Evolutionary conservation across 2,888 invertebrate species (phyloP), one percentile per base, ranked within the genome.

Genomic region (Hecatera dysodea): DNA sequence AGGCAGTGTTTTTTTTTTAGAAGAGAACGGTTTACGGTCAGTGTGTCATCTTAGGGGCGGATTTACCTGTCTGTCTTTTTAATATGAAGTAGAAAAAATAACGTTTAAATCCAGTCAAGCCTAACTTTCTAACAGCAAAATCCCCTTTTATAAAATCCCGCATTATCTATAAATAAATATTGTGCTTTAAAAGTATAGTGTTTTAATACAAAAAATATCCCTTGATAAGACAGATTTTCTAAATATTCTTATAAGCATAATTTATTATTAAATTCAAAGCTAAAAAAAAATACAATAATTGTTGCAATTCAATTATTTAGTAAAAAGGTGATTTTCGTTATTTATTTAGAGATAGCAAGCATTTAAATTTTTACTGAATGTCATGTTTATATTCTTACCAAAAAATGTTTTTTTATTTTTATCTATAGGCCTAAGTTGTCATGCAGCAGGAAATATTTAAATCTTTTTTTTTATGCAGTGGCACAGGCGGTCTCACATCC

Each of bases 11-110:
- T 57, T 67, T 59, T 73, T 75, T 70, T 67, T 56, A 68, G 39
- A 75, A 80, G 52, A 72, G 70, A 78, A 80, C 75, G 69, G 72
- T 63, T 61, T n/a, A n/a, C n/a, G n/a, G n/a, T n/a, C n/a, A n/a
- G n/a, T n/a, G n/a, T n/a, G n/a, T n/a, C n/a, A n/a, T n/a, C n/a
- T n/a, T n/a, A n/a, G n/a, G n/a, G n/a, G n/a, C n/a, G n/a, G n/a
- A n/a, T n/a, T n/a, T n/a, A n/a, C n/a, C n/a, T n/a, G n/a, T n/a
- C n/a, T n/a, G n/a, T n/a, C n/a, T n/a, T n/a, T n/a, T n/a, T n/a
- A 29, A 29, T 7, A 29, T 6, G 7, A 29, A 29, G 29, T 29
- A 29, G 29, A 22, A 48, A 4, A 11, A 5, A 22, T 4, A 48
- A 48, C 22, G 11, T 2, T 6, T 7, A 24, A 50, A 22, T 48